Evolutionary conservation across 2,113 vertebrate genomes (phyloP).

Genomic region (Todiramphus saurophagus): DNA sequence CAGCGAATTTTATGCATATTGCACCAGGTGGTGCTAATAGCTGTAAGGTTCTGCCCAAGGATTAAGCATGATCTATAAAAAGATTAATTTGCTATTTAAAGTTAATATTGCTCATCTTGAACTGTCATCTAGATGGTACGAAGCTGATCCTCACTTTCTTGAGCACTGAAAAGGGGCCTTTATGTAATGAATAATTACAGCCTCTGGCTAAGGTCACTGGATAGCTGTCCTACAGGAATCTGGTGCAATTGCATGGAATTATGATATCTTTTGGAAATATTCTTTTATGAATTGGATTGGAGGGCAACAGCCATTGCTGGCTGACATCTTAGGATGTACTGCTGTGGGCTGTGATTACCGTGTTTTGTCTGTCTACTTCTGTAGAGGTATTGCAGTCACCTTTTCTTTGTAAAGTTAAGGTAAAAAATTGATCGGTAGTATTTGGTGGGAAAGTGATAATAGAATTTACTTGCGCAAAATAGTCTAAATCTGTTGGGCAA

Average conservation of each 20-base stretch:
- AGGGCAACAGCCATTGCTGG: neutral
- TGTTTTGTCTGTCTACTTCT: neutral
- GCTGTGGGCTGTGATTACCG: neutral
- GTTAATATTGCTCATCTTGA: constrained; percentile 44
- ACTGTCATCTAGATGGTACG: neutral
- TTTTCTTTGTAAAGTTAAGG: neutral
- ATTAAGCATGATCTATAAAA: constrained; percentile 35
- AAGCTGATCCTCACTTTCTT: constrained; percentile 8
- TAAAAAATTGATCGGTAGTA: neutral
- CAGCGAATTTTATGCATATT: neutral
- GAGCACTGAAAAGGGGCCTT: neutral
- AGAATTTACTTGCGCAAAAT: neutral
- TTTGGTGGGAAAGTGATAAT: neutral
- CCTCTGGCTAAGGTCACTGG: neutral
- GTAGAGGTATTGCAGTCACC: neutral
- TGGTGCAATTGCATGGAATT: neutral
- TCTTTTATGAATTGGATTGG: neutral
- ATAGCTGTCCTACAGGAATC: constrained; percentile 18
- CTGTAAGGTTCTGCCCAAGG: neutral
- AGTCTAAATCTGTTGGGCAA: neutral
- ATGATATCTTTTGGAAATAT: constrained; percentile 1
- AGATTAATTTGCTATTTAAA: constrained; percentile 54
- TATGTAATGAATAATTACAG: constrained; percentile 11
- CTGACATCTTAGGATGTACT: neutral
- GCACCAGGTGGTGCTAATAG: constrained; percentile 12